Evolutionary conservation across 2,888 invertebrate species (phyloP), one percentile per base, ranked within the genome.

Genomic region (Petrophora chlorosata): DNA sequence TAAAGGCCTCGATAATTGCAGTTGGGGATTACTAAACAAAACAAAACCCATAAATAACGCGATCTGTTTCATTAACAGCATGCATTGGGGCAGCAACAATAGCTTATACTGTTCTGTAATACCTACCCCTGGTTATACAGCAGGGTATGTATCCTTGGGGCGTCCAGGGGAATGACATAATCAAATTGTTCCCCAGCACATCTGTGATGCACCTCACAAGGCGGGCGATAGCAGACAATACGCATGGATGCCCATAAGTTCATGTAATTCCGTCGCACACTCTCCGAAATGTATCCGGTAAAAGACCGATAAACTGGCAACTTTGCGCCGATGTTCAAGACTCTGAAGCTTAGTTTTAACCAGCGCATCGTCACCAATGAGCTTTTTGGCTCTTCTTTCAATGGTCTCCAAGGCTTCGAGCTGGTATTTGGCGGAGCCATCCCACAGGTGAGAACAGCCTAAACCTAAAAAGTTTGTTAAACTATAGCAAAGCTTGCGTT

Each of bases 241-340:
- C 82, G 84, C 81, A 82, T 73, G 83, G 67, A 77, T 81, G 71
- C 78, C 73, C 81, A 54, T 74, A 74, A 73, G n/a, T n/a, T n/a
- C n/a, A n/a, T n/a, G n/a, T n/a, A n/a, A n/a, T n/a, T n/a, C n/a
- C n/a, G n/a, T n/a, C n/a, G n/a, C n/a, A n/a, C n/a, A n/a, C n/a
- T n/a, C n/a, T n/a, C n/a, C n/a, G n/a, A n/a, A n/a, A n/a, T n/a
- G n/a, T n/a, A n/a, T n/a, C n/a, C n/a, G n/a, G n/a, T n/a, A n/a
- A n/a, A n/a, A n/a, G n/a, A n/a, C n/a, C n/a, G n/a, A n/a, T n/a
- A n/a, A n/a, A n/a, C n/a, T n/a, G n/a, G n/a, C n/a, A n/a, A n/a
- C n/a, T n/a, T n/a, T n/a, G n/a, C n/a, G n/a, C n/a, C n/a, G n/a
- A n/a, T n/a, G n/a, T n/a, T n/a, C n/a, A n/a, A n/a, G n/a, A n/a